phyloP scores from a whole-genome alignment of 2,113 vertebrate species.

The Tauraco erythrolophus region DNA sequence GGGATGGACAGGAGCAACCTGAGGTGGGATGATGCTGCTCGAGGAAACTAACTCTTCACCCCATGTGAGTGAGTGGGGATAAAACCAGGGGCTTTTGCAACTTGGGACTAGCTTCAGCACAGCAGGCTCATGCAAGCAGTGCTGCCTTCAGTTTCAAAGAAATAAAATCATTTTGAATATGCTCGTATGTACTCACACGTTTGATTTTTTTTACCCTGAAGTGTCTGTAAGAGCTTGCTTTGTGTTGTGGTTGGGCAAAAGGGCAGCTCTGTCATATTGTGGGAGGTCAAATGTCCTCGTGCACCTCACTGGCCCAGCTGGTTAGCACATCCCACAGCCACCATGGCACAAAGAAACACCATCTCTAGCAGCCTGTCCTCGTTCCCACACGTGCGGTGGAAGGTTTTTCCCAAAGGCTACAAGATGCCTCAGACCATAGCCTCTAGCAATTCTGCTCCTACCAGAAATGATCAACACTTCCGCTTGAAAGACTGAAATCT shows the following conservation, averaged over 20 bases:
- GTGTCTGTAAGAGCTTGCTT: background rate
- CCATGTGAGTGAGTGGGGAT: background rate
- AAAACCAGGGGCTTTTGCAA: background rate
- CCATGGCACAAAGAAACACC: background rate
- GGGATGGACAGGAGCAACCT: background rate
- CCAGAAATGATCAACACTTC: background rate
- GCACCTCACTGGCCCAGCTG: background rate
- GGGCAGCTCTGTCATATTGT: fast-evolving
- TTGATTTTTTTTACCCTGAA: background rate
- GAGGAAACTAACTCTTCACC: background rate
- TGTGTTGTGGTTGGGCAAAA: background rate
- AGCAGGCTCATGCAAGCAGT: background rate
- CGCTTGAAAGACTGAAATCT: background rate
- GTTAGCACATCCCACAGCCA: background rate
- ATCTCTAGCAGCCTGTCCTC: background rate
- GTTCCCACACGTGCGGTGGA: background rate
- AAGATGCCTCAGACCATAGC: background rate
- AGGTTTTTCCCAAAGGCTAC: background rate
- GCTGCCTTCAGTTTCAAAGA: background rate
- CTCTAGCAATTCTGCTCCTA: background rate
- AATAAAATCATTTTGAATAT: background rate
- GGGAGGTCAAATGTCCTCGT: background rate
- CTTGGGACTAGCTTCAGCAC: background rate
- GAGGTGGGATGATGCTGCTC: background rate
- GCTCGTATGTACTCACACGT: fast-evolving